Evolutionary conservation across 2,888 invertebrate genomes (phyloP).

Genomic region (Tethea ocularis): DNA sequence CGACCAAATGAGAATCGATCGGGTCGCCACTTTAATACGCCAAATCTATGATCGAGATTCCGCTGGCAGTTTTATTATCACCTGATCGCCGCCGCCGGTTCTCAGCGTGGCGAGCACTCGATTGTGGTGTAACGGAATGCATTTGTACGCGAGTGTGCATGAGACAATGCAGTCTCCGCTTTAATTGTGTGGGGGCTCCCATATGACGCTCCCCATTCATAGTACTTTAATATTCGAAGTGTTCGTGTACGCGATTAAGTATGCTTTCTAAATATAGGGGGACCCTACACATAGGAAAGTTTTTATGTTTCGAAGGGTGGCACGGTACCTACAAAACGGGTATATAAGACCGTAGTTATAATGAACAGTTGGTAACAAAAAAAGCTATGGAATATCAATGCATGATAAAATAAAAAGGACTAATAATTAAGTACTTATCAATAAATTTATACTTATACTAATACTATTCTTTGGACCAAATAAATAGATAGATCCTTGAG

Average conservation of each 20-base stretch:
- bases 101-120: constrained; percentile 27
- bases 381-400: constrained; percentile 40
- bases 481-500: no score
- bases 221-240: constrained; percentile 73
- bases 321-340: constrained; percentile 64
- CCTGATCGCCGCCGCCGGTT: constrained; percentile 29
- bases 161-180: constrained; percentile 64
- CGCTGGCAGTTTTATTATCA: constrained; percentile 35
- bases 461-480: no score
- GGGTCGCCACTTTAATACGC: constrained; percentile 27
- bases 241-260: constrained; percentile 78
- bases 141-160: constrained; percentile 39
- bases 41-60: constrained; percentile 20
- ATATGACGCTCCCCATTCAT: constrained; percentile 78
- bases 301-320: constrained; percentile 72
- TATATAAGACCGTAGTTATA: constrained; percentile 74
- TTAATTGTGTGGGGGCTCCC: constrained; percentile 73
- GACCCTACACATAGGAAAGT: constrained; percentile 63
- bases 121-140: constrained; percentile 59
- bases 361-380: constrained; percentile 55
- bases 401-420: not conserved
- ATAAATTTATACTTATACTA: no score
- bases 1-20: constrained; percentile 37
- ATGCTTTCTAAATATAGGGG: constrained; percentile 79
- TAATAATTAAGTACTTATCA: not conserved